These are phyloP conservation scores for Erynnis tages DNA, from an alignment of 2,888 invertebrate genomes.

Conservation along the genomic window DNA sequence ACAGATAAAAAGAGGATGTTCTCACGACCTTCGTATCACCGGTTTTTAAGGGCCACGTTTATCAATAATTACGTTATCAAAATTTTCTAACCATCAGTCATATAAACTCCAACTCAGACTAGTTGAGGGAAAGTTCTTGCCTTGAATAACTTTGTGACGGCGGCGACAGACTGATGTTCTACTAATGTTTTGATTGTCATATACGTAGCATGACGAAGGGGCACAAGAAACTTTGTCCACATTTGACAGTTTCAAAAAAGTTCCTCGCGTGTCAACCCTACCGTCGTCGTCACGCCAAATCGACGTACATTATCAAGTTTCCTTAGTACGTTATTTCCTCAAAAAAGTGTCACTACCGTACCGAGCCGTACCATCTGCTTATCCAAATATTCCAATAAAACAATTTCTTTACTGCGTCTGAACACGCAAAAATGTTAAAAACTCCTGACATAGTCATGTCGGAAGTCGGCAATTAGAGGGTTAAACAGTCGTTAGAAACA, in stretches of 20 bases:
- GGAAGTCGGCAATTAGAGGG: conserved; percentile 27
- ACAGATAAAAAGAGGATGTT: no score
- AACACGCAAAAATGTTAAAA: conserved; percentile 23
- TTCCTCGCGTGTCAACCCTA: conserved; percentile 9
- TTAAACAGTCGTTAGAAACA: conserved; percentile 25
- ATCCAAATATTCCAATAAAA: conserved; percentile 24
- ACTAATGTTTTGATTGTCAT: no score
- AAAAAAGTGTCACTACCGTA: conserved; percentile 47
- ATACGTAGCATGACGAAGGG: background rate
- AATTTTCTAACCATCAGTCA: no score
- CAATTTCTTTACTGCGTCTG: conserved; percentile 19
- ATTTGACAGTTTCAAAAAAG: conserved; percentile 3
- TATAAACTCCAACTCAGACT: no score
- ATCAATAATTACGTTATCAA: no score
- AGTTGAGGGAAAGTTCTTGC: no score
- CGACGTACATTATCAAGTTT: conserved; percentile 22
- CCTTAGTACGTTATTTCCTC: conserved; percentile 31
- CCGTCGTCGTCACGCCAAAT: conserved; percentile 15
- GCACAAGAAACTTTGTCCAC: background rate
- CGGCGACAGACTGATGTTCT: no score
- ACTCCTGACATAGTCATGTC: conserved; percentile 19
- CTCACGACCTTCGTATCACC: no score
- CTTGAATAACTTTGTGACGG: no score
- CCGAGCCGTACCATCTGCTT: conserved; percentile 43
- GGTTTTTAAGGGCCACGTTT: no score